phyloP scores from a whole-genome alignment of 53 echinoderm and acorn worm genomes.

The Actinopyga echinites region DNA sequence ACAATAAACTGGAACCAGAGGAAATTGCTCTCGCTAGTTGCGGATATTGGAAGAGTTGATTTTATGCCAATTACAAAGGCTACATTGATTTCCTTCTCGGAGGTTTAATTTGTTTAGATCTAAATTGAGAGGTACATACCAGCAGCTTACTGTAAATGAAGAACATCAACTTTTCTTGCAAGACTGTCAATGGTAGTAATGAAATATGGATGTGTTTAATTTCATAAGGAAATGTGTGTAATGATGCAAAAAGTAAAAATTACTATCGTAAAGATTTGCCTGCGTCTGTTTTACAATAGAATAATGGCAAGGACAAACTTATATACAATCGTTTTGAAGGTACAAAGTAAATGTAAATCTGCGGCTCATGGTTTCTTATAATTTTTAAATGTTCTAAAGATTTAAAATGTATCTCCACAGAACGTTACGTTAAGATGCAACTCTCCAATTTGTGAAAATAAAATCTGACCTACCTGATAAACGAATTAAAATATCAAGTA shows the following conservation, averaged over 20 bases:
- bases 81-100: constrained; percentile 17
- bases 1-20: background rate
- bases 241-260: background rate
- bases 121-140: constrained; percentile 27
- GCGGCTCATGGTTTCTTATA: no score
- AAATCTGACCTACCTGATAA: no score
- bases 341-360: no score
- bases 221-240: constrained; percentile 11
- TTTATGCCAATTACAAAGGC: constrained; percentile 28
- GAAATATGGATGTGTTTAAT: constrained; percentile 30
- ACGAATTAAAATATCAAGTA: no score
- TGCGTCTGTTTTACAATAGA: no score
- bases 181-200: background rate
- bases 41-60: constrained; percentile 32
- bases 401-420: no score
- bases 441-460: no score
- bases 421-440: no score
- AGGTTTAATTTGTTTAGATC: constrained; percentile 28
- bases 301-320: no score
- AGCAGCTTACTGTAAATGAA: background rate
- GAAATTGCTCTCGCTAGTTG: constrained; percentile 13
- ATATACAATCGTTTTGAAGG: no score
- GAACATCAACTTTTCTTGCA: background rate
- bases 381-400: no score
- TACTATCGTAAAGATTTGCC: no score